Conservation (phyloP, 2,888 invertebrate genomes). For the Stenoptilia bipunctidactyla region DNA sequence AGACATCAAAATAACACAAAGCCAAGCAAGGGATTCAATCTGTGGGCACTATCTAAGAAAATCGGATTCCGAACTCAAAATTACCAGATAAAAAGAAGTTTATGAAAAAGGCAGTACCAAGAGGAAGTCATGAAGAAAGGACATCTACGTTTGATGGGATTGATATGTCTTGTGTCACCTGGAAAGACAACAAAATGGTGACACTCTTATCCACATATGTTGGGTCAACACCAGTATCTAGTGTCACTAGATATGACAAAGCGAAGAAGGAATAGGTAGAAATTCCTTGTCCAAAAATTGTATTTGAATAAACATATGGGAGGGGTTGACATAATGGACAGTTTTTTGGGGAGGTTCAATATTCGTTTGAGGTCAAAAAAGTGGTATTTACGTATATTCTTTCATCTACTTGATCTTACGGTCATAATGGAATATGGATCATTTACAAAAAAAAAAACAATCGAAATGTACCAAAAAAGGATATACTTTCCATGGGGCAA, state of each 20-base stretch:
- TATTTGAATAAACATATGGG: constrained; percentile 11
- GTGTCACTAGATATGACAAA: background rate
- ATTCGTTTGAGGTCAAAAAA: constrained; percentile 13
- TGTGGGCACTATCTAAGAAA: too few relatives aligned
- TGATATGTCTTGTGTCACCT: background rate
- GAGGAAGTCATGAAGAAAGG: background rate
- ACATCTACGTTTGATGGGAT: background rate
- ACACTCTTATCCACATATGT: background rate
- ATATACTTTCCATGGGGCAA: too few relatives aligned
- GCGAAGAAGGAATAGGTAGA: constrained; percentile 11
- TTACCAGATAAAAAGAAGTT: background rate
- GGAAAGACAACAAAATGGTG: constrained; percentile 1
- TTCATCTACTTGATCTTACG: constrained; percentile 14
- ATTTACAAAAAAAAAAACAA: too few relatives aligned
- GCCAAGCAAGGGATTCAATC: too few relatives aligned
- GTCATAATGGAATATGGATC: too few relatives aligned
- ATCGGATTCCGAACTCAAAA: too few relatives aligned
- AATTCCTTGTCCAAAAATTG: constrained; percentile 10
- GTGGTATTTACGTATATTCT: constrained; percentile 14
- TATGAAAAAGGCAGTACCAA: background rate
- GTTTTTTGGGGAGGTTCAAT: constrained; percentile 14
- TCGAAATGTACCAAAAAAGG: too few relatives aligned
- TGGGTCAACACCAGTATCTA: background rate
- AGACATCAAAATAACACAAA: too few relatives aligned
- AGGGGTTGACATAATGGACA: constrained; percentile 12